These are phyloP conservation scores for Entelurus aequoreus DNA, from an alignment of 2,113 vertebrate genomes.

Conservation along the genomic window DNA sequence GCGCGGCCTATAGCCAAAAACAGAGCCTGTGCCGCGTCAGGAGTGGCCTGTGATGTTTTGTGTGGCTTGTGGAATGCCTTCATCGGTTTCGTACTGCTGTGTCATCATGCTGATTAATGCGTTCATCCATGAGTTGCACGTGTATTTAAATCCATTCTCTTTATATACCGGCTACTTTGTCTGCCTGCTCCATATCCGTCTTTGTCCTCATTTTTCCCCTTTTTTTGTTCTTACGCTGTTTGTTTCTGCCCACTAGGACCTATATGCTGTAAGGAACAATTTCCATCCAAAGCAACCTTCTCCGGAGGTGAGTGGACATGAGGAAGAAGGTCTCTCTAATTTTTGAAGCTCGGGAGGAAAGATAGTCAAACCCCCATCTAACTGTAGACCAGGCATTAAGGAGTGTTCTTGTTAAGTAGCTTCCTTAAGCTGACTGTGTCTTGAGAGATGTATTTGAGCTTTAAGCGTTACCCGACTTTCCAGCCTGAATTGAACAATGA, in stretches of 20 bases:
- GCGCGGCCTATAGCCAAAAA: constrained; percentile 24
- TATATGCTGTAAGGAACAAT: constrained; percentile 64
- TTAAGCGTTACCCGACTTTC: constrained; percentile 40
- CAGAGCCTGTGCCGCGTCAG: constrained; percentile 41
- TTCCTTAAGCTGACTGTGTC: too few relatives aligned
- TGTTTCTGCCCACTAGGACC: constrained; percentile 61
- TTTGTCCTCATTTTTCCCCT: not conserved
- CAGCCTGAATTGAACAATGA: constrained; percentile 69
- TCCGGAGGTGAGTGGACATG: constrained; percentile 65
- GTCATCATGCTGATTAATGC: constrained; percentile 24
- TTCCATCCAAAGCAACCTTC: constrained; percentile 42
- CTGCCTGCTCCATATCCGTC: constrained; percentile 25
- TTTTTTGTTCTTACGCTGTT: not conserved
- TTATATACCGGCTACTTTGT: not conserved
- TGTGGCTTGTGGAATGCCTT: constrained; percentile 65
- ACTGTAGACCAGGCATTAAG: too few relatives aligned
- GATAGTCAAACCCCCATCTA: not conserved
- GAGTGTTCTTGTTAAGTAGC: too few relatives aligned
- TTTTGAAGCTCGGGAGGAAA: not conserved
- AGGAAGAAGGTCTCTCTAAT: not conserved
- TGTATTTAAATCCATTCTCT: constrained; percentile 34
- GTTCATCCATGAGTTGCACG: constrained; percentile 37
- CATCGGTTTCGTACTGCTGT: constrained; percentile 44
- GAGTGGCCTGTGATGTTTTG: constrained; percentile 50
- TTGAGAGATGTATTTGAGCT: not conserved